Evolutionary conservation across 2,797 vertebrate genomes (phyloP).

Genomic region (Toxotes lorentzi): DNA sequence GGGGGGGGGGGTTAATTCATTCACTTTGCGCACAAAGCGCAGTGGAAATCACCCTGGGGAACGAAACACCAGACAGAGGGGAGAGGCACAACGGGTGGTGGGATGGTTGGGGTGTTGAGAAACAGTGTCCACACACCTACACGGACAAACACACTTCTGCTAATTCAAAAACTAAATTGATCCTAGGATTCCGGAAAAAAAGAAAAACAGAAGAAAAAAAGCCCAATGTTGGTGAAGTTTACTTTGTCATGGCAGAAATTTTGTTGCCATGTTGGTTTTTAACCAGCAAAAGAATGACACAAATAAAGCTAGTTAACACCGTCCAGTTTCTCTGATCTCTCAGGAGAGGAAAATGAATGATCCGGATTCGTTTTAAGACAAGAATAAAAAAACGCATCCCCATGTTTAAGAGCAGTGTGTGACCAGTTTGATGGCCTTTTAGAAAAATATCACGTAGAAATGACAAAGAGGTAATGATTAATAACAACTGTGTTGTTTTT

Average conservation of each 20-base stretch:
- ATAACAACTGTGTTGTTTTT: conserved; percentile 1
- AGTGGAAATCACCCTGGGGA: conserved; percentile 85
- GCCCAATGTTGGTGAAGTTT: accelerated
- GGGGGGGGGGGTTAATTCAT: conserved; percentile 80
- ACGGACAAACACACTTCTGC: neutral
- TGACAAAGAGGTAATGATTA: neutral
- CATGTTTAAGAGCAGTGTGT: neutral
- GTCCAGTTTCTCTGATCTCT: neutral
- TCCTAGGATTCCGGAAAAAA: too few relatives aligned
- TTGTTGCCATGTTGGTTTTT: neutral
- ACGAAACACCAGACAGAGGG: conserved; percentile 76
- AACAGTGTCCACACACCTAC: conserved; percentile 36
- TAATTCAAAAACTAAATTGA: neutral
- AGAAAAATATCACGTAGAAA: neutral
- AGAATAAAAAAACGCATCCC: neutral
- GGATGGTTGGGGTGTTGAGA: conserved; percentile 69
- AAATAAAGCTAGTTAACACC: neutral
- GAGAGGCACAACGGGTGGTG: conserved; percentile 75
- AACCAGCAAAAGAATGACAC: neutral
- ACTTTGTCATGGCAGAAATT: neutral
- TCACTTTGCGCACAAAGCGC: conserved; percentile 87
- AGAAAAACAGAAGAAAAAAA: neutral
- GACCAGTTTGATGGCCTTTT: accelerated
- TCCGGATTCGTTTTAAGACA: neutral
- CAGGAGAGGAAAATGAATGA: neutral